phyloP scores from a whole-genome alignment of 1,140 invertebrate species.

The Drosophila insularis region DNA sequence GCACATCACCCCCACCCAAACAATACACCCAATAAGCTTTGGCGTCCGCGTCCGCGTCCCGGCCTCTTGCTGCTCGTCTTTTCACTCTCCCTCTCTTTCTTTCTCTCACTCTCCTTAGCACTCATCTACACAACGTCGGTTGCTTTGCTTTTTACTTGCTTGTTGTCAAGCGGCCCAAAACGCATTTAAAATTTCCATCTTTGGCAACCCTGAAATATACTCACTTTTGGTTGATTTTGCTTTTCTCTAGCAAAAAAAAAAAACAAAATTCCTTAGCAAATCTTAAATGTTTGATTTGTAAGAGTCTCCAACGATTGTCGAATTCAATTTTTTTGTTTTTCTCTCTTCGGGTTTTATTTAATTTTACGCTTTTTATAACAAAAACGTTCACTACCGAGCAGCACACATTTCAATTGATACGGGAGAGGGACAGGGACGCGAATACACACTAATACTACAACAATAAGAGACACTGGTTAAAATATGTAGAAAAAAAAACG shows the following conservation, averaged over 20 bases:
- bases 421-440: conserved; percentile 37
- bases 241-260: conserved; percentile 10
- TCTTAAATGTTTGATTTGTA: conserved; percentile 8
- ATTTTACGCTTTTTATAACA: conserved; percentile 60
- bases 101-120: conserved; percentile 2
- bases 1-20: conserved; percentile 1
- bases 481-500: conserved; percentile 35
- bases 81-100: conserved; percentile 17
- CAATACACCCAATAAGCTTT: conserved; percentile 30
- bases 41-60: conserved; percentile 44
- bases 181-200: conserved; percentile 48
- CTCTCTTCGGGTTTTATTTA: conserved; percentile 34
- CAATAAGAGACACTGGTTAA: conserved; percentile 51
- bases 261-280: conserved; percentile 21
- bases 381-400: conserved; percentile 53
- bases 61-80: conserved; percentile 27
- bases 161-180: conserved; percentile 73
- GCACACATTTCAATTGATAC: conserved; percentile 62
- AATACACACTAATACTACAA: conserved; percentile 40
- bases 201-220: conserved; percentile 44
- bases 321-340: not conserved
- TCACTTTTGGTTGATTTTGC: conserved; percentile 64
- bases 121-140: conserved; percentile 15
- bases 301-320: conserved; percentile 19
- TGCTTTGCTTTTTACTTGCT: conserved; percentile 47